Evolutionary conservation across 2,113 vertebrate species (phyloP).

Genomic region (Vulpes vulpes): DNA sequence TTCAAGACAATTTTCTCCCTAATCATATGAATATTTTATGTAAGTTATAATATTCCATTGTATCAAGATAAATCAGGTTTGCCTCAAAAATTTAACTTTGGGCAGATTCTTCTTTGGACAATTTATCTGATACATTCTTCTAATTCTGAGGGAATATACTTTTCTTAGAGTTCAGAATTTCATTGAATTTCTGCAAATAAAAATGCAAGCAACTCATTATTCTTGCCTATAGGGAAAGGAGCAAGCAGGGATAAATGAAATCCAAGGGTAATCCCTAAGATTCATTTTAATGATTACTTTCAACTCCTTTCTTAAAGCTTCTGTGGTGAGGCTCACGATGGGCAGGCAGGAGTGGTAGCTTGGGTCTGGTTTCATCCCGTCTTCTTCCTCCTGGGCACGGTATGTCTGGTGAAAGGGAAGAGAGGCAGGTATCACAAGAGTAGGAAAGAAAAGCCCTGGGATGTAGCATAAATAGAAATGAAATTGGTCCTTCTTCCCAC

Average conservation of each 20-base stretch:
- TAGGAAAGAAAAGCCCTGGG: neutral
- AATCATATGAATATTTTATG: slow-evolving; percentile 75
- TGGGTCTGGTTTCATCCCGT: rapidly evolving
- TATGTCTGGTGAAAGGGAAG: neutral
- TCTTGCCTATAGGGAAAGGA: slow-evolving; percentile 55
- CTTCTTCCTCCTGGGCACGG: neutral
- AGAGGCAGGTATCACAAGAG: neutral
- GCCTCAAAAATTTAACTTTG: slow-evolving; percentile 69
- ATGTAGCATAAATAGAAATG: neutral
- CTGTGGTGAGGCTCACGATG: neutral
- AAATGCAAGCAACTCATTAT: slow-evolving; percentile 64
- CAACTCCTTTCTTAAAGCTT: neutral
- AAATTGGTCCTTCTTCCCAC: neutral
- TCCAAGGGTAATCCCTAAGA: slow-evolving; percentile 57
- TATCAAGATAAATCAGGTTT: slow-evolving; percentile 66
- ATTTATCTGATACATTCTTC: slow-evolving; percentile 71
- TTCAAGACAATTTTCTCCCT: slow-evolving; percentile 69
- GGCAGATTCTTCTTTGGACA: slow-evolving; percentile 59
- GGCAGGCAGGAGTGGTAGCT: neutral
- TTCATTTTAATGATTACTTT: slow-evolving; percentile 62
- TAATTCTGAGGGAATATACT: slow-evolving; percentile 67
- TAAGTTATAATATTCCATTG: slow-evolving; percentile 57
- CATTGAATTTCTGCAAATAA: slow-evolving; percentile 65
- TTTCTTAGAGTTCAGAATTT: slow-evolving; percentile 57
- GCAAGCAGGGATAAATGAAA: slow-evolving; percentile 51